phyloP scores from a whole-genome alignment of 2,888 invertebrate species.

The Scaptomyza tumidula region DNA sequence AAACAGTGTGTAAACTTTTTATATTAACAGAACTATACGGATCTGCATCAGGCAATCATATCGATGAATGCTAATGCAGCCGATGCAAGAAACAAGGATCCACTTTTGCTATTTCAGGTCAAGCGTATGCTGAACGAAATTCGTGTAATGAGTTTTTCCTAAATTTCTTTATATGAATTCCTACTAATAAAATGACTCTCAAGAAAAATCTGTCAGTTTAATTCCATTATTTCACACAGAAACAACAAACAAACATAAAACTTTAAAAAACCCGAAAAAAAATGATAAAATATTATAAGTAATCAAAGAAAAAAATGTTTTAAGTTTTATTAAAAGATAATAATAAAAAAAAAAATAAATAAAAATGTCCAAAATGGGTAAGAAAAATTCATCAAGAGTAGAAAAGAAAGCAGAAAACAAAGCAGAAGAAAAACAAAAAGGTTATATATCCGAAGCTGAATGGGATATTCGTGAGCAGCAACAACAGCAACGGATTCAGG shows the following conservation, averaged over 20 bases:
- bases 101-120: constrained; percentile 62
- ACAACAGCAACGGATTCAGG: constrained; percentile 56
- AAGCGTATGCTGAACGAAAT: constrained; percentile 62
- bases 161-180: constrained; percentile 7
- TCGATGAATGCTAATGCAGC: constrained; percentile 64
- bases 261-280: constrained; percentile 4
- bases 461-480: constrained; percentile 51
- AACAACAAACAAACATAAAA: background rate
- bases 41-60: constrained; percentile 76
- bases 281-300: constrained; percentile 6
- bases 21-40: constrained; percentile 65
- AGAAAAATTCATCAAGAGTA: background rate
- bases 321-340: background rate
- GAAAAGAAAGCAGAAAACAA: background rate
- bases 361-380: constrained; percentile 6
- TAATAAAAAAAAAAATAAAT: background rate
- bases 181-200: constrained; percentile 19
- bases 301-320: background rate
- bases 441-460: constrained; percentile 59
- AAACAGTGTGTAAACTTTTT: background rate
- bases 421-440: accelerated
- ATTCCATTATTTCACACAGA: background rate
- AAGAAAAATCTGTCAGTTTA: constrained; percentile 32
- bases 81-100: constrained; percentile 64
- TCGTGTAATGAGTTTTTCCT: constrained; percentile 73